phyloP scores from a whole-genome alignment of 2,888 invertebrate genomes.

The Falcaria lacertinaria region DNA sequence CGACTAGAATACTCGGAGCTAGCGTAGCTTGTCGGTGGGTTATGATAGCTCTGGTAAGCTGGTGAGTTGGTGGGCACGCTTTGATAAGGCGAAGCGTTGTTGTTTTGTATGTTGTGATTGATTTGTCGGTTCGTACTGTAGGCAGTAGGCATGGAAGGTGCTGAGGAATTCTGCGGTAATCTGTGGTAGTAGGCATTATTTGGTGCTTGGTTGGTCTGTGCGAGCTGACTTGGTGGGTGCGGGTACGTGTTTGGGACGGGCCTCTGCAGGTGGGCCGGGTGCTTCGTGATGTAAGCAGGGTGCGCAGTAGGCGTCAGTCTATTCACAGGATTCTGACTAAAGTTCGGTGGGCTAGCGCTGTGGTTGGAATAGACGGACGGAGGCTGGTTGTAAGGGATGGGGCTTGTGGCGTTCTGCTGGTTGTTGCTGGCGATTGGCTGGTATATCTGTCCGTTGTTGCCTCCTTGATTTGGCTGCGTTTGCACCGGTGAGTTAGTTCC shows the following conservation, averaged over 20 bases:
- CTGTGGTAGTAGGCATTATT: slow-evolving; percentile 68
- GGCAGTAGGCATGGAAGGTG: slow-evolving; percentile 34
- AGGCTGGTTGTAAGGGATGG: slow-evolving; percentile 64
- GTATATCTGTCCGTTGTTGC: slow-evolving; percentile 57
- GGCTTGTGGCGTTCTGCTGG: slow-evolving; percentile 48
- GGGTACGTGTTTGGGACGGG: slow-evolving; percentile 59
- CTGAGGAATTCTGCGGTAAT: slow-evolving; percentile 48
- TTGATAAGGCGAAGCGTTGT: slow-evolving; percentile 64
- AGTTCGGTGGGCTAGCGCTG: slow-evolving; percentile 63
- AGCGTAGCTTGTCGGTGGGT: slow-evolving; percentile 72
- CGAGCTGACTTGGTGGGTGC: slow-evolving; percentile 58
- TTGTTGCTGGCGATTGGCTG: slow-evolving; percentile 52
- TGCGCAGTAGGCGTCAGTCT: slow-evolving; percentile 62
- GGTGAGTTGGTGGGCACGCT: slow-evolving; percentile 69
- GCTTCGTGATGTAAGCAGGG: slow-evolving; percentile 50
- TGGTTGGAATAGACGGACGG: slow-evolving; percentile 56
- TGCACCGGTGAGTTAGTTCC: slow-evolving; percentile 52
- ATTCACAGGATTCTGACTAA: slow-evolving; percentile 63
- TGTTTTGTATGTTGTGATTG: slow-evolving; percentile 40
- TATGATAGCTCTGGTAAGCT: slow-evolving; percentile 69
- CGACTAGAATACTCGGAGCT: slow-evolving; percentile 75
- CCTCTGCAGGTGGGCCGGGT: slow-evolving; percentile 47
- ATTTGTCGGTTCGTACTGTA: slow-evolving; percentile 50
- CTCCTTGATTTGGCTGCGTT: slow-evolving; percentile 32
- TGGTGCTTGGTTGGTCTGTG: slow-evolving; percentile 51